Evolutionary conservation across 2,888 invertebrate genomes (phyloP).

Genomic region (Scaptomyza cyrtandrae): DNA sequence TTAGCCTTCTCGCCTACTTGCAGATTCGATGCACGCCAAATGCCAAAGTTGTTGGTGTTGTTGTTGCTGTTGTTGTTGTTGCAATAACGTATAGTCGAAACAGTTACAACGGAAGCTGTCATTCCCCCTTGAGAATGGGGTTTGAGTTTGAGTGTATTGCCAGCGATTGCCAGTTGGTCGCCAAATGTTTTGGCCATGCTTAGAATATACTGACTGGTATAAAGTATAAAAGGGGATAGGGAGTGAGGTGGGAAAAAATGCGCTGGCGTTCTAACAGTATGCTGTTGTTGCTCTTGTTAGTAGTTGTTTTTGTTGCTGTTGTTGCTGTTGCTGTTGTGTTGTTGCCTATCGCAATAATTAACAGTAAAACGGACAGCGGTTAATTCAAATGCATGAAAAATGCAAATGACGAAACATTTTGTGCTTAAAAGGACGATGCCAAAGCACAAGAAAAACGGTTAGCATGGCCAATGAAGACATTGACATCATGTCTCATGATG

Average conservation of each 20-base stretch:
- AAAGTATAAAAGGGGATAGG: no score
- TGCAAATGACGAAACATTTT: constrained; percentile 74
- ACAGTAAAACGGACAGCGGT: constrained; percentile 77
- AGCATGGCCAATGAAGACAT: constrained; percentile 63
- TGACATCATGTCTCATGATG: constrained; percentile 32
- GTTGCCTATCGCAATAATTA: constrained; percentile 76
- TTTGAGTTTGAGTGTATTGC: constrained; percentile 30
- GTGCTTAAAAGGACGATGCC: constrained; percentile 64
- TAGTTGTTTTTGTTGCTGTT: constrained; percentile 50
- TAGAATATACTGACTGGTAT: background rate
- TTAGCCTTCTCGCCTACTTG: constrained; percentile 81
- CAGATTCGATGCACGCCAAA: constrained; percentile 82
- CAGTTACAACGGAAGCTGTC: constrained; percentile 80
- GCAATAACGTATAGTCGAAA: constrained; percentile 77
- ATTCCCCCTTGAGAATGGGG: constrained; percentile 75
- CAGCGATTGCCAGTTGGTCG: constrained; percentile 35
- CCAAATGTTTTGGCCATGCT: constrained; percentile 34
- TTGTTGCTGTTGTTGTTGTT: constrained; percentile 42
- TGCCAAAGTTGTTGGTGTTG: constrained; percentile 26
- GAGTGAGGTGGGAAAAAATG: constrained; percentile 5
- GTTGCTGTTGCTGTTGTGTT: constrained; percentile 39
- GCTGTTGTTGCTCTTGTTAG: constrained; percentile 27
- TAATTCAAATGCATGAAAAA: constrained; percentile 79
- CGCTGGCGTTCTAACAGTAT: constrained; percentile 43
- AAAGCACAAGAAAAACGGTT: constrained; percentile 24